Conservation (phyloP, 2,113 vertebrate genomes). For the Laticauda laticaudata region DNA sequence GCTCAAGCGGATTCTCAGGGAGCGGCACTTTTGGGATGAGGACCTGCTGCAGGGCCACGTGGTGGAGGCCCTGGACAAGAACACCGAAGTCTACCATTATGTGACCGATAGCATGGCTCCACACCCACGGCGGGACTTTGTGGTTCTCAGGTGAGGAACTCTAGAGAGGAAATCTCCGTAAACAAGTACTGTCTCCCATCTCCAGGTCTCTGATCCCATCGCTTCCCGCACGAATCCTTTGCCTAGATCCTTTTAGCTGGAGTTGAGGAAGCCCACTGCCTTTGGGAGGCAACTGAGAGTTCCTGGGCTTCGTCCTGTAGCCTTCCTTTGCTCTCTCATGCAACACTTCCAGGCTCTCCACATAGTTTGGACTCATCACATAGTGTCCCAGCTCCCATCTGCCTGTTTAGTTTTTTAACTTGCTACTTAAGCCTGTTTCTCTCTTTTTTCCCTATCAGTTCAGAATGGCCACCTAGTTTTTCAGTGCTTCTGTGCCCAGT, state of each 20-base stretch:
- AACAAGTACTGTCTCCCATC: background rate
- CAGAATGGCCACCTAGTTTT: background rate
- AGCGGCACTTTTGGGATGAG: slow-evolving; percentile 85
- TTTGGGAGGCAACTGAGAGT: background rate
- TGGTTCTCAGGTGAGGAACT: slow-evolving; percentile 77
- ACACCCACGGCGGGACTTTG: slow-evolving; percentile 78
- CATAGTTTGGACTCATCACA: background rate
- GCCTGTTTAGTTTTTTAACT: background rate
- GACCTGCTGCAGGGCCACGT: slow-evolving; percentile 81
- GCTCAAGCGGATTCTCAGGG: slow-evolving; percentile 80
- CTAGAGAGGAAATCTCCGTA: background rate
- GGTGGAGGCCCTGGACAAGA: slow-evolving; percentile 76
- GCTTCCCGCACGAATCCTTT: background rate
- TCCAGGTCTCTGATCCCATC: background rate
- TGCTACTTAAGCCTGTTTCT: background rate
- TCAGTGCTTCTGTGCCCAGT: background rate
- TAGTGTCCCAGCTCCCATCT: background rate
- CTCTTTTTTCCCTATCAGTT: background rate
- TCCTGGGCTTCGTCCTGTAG: background rate
- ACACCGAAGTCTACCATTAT: slow-evolving; percentile 81
- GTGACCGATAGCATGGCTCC: slow-evolving; percentile 85
- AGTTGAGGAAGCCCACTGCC: background rate
- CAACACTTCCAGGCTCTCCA: background rate
- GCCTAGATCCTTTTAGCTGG: background rate
- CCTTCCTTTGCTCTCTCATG: background rate